phyloP scores from a whole-genome alignment of 2,888 invertebrate genomes.

The Dynastes hyllus region DNA sequence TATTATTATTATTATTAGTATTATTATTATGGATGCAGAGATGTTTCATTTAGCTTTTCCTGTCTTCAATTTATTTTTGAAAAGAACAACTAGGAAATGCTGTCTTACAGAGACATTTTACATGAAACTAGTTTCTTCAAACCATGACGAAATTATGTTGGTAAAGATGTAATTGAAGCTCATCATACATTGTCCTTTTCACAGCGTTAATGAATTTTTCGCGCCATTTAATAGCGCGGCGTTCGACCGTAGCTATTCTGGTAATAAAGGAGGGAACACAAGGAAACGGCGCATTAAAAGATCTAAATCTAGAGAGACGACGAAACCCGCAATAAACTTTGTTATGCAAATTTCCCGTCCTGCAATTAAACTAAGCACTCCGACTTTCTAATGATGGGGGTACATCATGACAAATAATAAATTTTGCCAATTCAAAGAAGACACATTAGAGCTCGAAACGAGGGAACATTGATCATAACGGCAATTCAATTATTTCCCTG shows the following conservation, averaged over 20 bases:
- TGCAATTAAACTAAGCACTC: conserved; percentile 2
- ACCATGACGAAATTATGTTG: too few relatives aligned
- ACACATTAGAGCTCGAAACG: background rate
- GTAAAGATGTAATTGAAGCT: too few relatives aligned
- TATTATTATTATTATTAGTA: too few relatives aligned
- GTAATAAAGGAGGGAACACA: conserved; percentile 1
- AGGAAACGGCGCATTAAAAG: background rate
- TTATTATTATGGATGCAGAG: too few relatives aligned
- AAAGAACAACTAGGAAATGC: too few relatives aligned
- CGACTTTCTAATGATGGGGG: background rate
- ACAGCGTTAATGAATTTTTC: too few relatives aligned
- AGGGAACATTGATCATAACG: conserved; percentile 28
- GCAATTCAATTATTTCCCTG: conserved; percentile 22
- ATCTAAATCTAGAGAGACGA: background rate
- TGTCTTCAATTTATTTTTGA: too few relatives aligned
- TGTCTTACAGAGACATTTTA: too few relatives aligned
- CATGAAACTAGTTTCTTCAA: too few relatives aligned
- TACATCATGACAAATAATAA: conserved; percentile 13
- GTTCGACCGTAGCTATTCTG: background rate
- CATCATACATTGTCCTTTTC: too few relatives aligned
- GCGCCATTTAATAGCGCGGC: background rate
- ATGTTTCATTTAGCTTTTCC: too few relatives aligned
- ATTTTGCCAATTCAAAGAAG: conserved; percentile 17
- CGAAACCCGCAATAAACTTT: conserved; percentile 1
- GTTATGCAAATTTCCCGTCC: conserved; percentile 1